These are phyloP conservation scores for Nasonia longicornis DNA, from an alignment of 1,140 invertebrate species.

Conservation along the genomic window DNA sequence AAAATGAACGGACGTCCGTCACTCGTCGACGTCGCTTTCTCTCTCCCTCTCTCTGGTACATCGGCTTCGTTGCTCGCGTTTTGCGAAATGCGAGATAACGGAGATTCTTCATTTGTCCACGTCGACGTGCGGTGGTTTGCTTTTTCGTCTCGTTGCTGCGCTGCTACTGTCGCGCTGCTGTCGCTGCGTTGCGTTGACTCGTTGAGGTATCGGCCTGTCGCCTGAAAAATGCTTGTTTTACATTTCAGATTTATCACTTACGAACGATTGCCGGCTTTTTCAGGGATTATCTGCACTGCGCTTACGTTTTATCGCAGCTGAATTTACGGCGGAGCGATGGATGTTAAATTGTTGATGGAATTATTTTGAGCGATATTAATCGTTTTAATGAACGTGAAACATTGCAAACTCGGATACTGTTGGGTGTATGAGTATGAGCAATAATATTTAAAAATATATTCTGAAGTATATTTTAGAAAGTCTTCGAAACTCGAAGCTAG, in stretches of 20 bases:
- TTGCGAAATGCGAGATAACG: neutral
- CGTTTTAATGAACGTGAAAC: too few relatives aligned
- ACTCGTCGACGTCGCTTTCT: neutral
- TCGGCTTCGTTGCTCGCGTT: too few relatives aligned
- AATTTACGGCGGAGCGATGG: too few relatives aligned
- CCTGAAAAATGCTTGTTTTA: slow-evolving; percentile 8
- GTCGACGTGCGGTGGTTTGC: neutral
- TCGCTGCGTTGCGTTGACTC: neutral
- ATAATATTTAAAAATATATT: too few relatives aligned
- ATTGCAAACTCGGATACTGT: too few relatives aligned
- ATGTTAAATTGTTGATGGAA: too few relatives aligned
- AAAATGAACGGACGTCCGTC: neutral
- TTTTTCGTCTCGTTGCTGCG: slow-evolving; percentile 13
- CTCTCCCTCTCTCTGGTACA: neutral
- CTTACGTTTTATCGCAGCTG: neutral
- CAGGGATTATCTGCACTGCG: neutral
- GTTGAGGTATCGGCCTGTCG: neutral
- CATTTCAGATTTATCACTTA: slow-evolving; percentile 34
- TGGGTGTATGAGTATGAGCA: too few relatives aligned
- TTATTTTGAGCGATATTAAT: too few relatives aligned
- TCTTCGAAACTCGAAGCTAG: too few relatives aligned
- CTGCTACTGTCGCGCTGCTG: neutral
- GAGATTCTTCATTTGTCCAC: slow-evolving; percentile 16
- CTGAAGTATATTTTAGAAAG: too few relatives aligned
- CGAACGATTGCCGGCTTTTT: neutral